These are phyloP conservation scores for Alaudala cheleensis DNA, from an alignment of 2,113 vertebrate species.

Conservation along the genomic window DNA sequence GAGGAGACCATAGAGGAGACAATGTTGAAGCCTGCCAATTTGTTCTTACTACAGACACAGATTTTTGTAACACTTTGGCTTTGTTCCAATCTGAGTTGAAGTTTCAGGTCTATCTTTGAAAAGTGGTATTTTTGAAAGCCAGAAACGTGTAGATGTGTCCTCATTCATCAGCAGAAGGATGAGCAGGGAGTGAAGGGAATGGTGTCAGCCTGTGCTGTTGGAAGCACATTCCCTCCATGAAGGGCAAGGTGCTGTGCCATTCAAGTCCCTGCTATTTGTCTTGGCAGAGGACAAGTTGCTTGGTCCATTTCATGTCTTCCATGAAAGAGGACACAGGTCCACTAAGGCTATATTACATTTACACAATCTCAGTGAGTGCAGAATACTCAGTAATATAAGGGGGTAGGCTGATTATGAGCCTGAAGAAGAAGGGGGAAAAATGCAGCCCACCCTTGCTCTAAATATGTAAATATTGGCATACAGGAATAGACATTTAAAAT, in stretches of 20 bases:
- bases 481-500: neutral
- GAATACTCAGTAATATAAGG: neutral
- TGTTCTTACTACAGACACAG: neutral
- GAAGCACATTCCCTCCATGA: neutral
- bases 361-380: neutral
- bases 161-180: neutral
- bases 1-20: neutral
- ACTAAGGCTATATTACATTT: neutral
- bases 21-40: neutral
- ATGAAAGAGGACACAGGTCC: neutral
- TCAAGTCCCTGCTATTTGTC: fast-evolving
- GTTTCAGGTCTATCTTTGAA: neutral
- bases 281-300: neutral
- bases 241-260: neutral
- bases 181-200: neutral
- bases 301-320: neutral
- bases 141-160: neutral
- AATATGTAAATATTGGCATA: neutral
- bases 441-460: neutral
- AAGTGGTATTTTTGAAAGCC: neutral
- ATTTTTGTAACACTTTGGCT: neutral
- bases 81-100: neutral
- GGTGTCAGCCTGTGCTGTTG: neutral
- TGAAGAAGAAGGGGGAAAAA: neutral
- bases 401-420: neutral